Evolutionary conservation across 2,888 invertebrate species (phyloP), one percentile per base, ranked within the genome.

Genomic region (Mesorhabditis spiculigera): DNA sequence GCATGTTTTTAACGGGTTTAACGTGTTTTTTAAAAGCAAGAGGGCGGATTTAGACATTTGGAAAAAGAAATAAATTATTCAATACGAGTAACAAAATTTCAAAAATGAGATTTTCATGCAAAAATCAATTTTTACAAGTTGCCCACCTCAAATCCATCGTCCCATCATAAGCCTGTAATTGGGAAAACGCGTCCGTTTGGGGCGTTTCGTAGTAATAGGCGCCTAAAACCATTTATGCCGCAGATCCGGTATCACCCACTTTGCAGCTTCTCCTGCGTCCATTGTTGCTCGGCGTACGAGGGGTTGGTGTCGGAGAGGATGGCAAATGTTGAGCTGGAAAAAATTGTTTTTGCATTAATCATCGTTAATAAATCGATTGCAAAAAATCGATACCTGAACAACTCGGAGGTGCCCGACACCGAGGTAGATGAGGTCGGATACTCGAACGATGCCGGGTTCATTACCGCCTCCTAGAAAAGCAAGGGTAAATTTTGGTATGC

Each of bases 311-410:
- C 79, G 63, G 70, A 71, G 45, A 80, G 69, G 76, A 80, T 78
- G 45, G 79, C 79, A 65, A 77, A 77, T 43, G 79, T 78, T 3
- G 79, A 77, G 44, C 78, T 76, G 67, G 75, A 77, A 43, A 43
- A 66, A 43, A 66, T 10, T 66, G 66, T 8, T 41, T 10, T 41
- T 8, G 43, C 6, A 13, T n/a, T 66, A 43, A 50, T 50, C 1
- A 13, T 66, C 13, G 50, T 67, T 58, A 5, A 6, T 66, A 66
- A 16, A 4, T 5, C n/a, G 5, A 43, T 45, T 10, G 5, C 5
- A n/a, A 66, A 66, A 44, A 28, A 66, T 42, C 5, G 42, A 6
- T 58, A 73, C 71, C 73, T 73, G 45, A 72, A 74, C 66, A 74
- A 71, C 68, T 78, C 78, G 62, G 78, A 76, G n/a, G 78, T 78